Base-by-base conservation (phyloP, 2,888 invertebrate species). In the Pammene aurita region DNA sequence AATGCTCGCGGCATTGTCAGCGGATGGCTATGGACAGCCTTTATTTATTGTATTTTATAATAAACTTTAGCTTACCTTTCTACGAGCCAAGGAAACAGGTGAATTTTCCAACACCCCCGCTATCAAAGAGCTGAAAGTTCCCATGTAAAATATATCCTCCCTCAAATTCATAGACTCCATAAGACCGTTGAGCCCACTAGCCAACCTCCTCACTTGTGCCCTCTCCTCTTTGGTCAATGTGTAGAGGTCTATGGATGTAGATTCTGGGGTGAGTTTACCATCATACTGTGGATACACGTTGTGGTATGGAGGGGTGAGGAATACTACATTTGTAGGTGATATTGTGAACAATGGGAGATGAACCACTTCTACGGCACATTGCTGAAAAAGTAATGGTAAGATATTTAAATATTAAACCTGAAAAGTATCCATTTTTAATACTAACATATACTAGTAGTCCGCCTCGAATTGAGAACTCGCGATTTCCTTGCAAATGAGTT, bases 101-200 rank as follows among this genome's bases (percentile, higher is more conserved):
- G 93, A 93, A 77, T 93, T 90, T 75, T 94, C 94, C 72, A 95
- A 80, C 48, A 94, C 93, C 13, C 93, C 92, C 70, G 94, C 94
- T 26, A 95, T 79, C 52, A 94, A 85, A 13, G 94, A 93, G 78
- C 95, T 95, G 56, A 94, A 93, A 38, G 92, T 88, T 5, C 96
- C 96, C 77, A 96, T 83, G 61, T 93, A 94, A 77, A 93, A 96
- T 34, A 95, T 87, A 78, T 96, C 95, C 75, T 95, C 95, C 71
- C 92, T 93, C 7, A 94, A 89, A 74, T 94, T 93, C 83, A 95
- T 89, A 14, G 93, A 92, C 41, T 94, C 92, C 71, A 95, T 78
- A 80, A 94, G 80, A 69, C 91, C 93, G 72, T 94, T 92, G 5
- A 94, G 75, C 14, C 93, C 86, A 74, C 91, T 89, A 0, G 93